Evolutionary conservation across 2,888 invertebrate species (phyloP).

Genomic region (Nomada fabriciana): DNA sequence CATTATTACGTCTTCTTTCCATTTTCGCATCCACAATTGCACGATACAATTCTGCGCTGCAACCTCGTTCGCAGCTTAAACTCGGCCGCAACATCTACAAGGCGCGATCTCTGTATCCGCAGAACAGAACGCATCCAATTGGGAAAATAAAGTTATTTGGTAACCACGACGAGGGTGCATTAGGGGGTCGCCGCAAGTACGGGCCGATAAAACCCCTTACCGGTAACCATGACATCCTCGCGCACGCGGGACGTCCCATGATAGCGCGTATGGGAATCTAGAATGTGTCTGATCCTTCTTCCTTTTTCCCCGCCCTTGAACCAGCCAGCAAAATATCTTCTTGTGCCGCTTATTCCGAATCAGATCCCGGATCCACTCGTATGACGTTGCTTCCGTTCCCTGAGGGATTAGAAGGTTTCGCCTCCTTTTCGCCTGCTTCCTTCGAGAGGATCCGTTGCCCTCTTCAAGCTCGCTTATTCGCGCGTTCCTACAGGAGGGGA

Average conservation of each 20-base stretch:
- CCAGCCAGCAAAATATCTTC: constrained; percentile 65
- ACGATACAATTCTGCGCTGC: too few species aligned
- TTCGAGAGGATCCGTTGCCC: constrained; percentile 24
- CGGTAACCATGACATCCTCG: constrained; percentile 43
- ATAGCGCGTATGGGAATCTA: constrained; percentile 22
- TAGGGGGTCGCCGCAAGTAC: constrained; percentile 61
- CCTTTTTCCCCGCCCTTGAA: constrained; percentile 10
- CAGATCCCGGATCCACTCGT: constrained; percentile 76
- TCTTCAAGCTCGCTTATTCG: constrained; percentile 60
- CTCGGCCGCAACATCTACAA: too few species aligned
- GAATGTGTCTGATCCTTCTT: constrained; percentile 40
- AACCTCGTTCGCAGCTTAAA: too few species aligned
- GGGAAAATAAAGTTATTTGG: constrained; percentile 69
- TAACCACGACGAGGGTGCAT: constrained; percentile 53
- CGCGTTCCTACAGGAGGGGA: constrained; percentile 23
- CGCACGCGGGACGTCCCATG: constrained; percentile 35
- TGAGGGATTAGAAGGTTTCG: constrained; percentile 67
- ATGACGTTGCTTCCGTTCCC: constrained; percentile 76
- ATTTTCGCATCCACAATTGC: background rate
- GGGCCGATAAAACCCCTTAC: constrained; percentile 66
- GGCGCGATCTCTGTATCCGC: background rate
- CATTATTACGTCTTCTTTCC: background rate
- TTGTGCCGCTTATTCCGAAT: constrained; percentile 78
- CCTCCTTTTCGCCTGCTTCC: constrained; percentile 68
- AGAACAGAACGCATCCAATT: constrained; percentile 52